Conservation (phyloP, 2,797 vertebrate genomes). For the Fratercula arctica region DNA sequence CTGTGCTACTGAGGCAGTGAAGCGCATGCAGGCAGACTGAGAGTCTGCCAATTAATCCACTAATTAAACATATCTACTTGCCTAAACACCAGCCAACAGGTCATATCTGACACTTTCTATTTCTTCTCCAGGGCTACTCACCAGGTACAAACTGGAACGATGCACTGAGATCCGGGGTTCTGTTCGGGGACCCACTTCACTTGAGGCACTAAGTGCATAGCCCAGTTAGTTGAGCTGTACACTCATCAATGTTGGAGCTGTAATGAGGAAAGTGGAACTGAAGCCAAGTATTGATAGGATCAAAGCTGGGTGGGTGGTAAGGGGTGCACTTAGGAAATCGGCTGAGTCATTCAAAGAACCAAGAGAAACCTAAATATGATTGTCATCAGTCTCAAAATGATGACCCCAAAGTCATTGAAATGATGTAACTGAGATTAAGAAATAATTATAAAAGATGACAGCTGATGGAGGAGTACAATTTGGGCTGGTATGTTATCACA, state of each 20-base stretch:
- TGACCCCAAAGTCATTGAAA: not conserved
- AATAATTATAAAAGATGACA: not conserved
- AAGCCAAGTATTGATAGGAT: not conserved
- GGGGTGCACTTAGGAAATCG: fast-evolving
- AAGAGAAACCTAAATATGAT: not conserved
- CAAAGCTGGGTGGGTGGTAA: not conserved
- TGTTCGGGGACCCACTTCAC: not conserved
- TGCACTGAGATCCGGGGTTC: not conserved
- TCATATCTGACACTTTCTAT: not conserved
- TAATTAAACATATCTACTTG: not conserved
- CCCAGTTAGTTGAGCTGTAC: not conserved
- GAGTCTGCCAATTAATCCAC: not conserved
- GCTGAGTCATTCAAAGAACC: not conserved
- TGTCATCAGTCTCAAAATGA: not conserved
- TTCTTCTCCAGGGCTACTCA: not conserved
- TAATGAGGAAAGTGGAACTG: not conserved
- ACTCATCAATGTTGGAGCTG: not conserved
- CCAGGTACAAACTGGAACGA: not conserved
- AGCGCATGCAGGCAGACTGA: not conserved
- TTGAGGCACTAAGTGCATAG: not conserved
- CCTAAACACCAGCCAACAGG: not conserved
- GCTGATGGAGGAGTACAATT: not conserved
- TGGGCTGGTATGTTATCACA: not conserved
- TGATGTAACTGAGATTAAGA: not conserved
- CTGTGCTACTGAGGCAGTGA: fast-evolving